A percentile compares a stretch with the other conserved stretches of the same genome.
Conservation (phyloP, 2,113 vertebrate species). For the Sakesphorus luctuosus region DNA sequence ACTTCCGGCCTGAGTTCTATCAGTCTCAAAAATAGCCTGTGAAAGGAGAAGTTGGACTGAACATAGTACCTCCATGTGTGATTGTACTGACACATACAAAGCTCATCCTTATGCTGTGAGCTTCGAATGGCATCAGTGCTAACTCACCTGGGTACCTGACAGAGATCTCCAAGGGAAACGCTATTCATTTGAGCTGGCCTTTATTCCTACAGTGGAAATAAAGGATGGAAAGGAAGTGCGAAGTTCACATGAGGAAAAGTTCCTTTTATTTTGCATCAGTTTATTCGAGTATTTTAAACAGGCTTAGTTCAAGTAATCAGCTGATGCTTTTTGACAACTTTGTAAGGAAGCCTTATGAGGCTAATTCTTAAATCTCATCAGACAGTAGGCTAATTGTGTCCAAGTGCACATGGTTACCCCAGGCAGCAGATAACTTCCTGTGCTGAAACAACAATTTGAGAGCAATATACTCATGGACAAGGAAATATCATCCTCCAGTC, state of each 20-base stretch:
- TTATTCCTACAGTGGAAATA: background rate
- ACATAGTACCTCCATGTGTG: background rate
- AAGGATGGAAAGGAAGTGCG: background rate
- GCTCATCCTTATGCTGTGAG: background rate
- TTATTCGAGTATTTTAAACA: slow-evolving; percentile 3
- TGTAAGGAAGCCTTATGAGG: slow-evolving; percentile 12
- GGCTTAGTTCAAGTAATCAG: background rate
- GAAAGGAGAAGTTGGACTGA: background rate
- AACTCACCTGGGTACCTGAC: background rate
- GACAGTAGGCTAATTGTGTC: slow-evolving; percentile 69
- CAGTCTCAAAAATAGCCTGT: slow-evolving; percentile 14
- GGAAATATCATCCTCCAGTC: slow-evolving; percentile 70
- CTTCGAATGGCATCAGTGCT: background rate
- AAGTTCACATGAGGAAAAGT: background rate
- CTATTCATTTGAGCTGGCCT: background rate
- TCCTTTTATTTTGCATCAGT: slow-evolving; percentile 4
- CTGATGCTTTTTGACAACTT: slow-evolving; percentile 17
- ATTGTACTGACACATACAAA: background rate
- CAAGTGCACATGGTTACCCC: slow-evolving; percentile 1
- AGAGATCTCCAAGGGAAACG: background rate
- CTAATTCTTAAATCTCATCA: slow-evolving; percentile 62
- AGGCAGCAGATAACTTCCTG: slow-evolving; percentile 68
- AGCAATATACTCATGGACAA: slow-evolving; percentile 28
- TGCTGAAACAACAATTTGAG: slow-evolving; percentile 47
- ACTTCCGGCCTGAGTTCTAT: slow-evolving; percentile 14